Evolutionary conservation across 2,797 vertebrate genomes (phyloP), one percentile per base, ranked within the genome.

Genomic region (Peromyscus eremicus): DNA sequence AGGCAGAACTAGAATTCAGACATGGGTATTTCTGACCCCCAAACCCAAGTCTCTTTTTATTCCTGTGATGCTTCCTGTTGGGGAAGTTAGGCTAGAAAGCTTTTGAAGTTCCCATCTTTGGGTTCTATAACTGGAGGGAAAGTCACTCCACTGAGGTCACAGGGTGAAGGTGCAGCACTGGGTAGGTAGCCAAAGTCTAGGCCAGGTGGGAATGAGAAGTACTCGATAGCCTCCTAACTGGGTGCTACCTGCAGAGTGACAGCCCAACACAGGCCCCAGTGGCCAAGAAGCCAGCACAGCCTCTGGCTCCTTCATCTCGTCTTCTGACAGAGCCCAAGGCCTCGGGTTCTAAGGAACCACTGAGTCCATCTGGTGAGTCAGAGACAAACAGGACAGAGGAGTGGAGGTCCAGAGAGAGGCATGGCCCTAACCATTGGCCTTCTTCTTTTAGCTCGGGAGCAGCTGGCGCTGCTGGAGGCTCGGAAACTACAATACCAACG

Each of bases 401-500:
- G 17, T 17, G 37, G 62, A 27, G 46, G n/a, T 77, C 21, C 25
- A 13, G 46, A 68, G 40, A 25, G 23, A 57, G 29, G 49, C 21
- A 2, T 68, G 66, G n/a, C 37, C 60, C 62, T 91, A 70, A 87
- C 76, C 40, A 4, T 11, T 9, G 4, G 34, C 3, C 34, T 57
- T 80, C 3, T 75, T 90, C 21, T 27, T 62, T 49, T 97, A 99
- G 99, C 97, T 49, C 98, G 95, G 71, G 99, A 99, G 95, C 99
- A 99, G 98, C 98, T 99, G 97, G 99, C 99, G 1, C 57, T 99
- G 96, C 98, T 99, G 96, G 99, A 99, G 98, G 98, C 98, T 96
- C 99, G 99, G 62, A 99, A 98, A 98, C 99, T 99, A 97, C 99
- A 99, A 97, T 99, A 99, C 98, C 97, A 99, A 98, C 99, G 99